These are phyloP conservation scores for Chouioia cunea DNA, from an alignment of 2,888 invertebrate genomes.

Conservation along the genomic window DNA sequence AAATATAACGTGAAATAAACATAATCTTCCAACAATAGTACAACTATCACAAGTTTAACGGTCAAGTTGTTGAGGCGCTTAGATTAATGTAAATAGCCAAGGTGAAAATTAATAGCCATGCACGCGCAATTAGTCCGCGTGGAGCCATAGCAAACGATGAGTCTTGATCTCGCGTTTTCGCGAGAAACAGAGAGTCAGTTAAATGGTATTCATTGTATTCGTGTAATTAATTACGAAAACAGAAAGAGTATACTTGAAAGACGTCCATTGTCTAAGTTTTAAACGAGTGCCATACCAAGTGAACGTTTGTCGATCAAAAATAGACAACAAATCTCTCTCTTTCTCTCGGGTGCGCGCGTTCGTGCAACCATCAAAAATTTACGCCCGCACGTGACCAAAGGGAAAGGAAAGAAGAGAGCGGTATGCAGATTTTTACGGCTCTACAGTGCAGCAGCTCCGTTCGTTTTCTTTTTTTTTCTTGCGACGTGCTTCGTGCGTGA, in stretches of 20 bases:
- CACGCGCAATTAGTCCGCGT: no score
- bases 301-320: slow-evolving; percentile 9
- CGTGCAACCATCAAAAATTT: slow-evolving; percentile 7
- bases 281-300: slow-evolving; percentile 32
- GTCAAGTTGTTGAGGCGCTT: no score
- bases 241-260: slow-evolving; percentile 25
- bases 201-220: slow-evolving; percentile 1
- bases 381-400: slow-evolving; percentile 37
- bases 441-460: slow-evolving; percentile 36
- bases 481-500: slow-evolving; percentile 62
- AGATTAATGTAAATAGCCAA: no score
- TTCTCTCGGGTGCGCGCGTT: no score
- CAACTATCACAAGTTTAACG: no score
- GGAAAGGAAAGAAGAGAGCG: slow-evolving; percentile 57
- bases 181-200: neutral
- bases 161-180: neutral
- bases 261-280: slow-evolving; percentile 30
- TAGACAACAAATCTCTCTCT: no score
- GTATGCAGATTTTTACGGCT: slow-evolving; percentile 63
- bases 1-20: no score
- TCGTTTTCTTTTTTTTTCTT: slow-evolving; percentile 59
- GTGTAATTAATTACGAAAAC: neutral
- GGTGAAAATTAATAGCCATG: no score
- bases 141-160: no score
- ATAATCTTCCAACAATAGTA: no score